Base-by-base conservation (phyloP, 1,140 invertebrate species). In the Drosophila bipectinata region DNA sequence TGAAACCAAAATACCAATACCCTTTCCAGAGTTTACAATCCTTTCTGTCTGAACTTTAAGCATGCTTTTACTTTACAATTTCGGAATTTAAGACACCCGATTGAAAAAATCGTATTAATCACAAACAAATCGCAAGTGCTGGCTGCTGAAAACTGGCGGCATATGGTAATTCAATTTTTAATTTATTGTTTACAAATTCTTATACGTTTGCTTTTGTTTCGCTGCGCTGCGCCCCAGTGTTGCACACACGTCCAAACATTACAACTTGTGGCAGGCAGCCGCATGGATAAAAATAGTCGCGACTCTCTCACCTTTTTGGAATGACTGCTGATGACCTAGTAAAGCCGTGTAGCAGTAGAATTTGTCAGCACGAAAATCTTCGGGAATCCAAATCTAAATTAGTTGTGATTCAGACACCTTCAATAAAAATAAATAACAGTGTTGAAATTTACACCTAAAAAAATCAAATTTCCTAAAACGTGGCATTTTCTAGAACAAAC, bases 121-220 rank as follows among this genome's bases (percentile, higher is more conserved):
- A 34, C 32, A 34, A 34, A 34, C 32, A 34, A 34, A 34, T 34
- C 9, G 8, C 76, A 57, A 53, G 32, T 56, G 63, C 61, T 81
- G 66, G 62, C 52, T 37, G 30, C 4, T 80, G 82, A 78, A 85
- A 87, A 58, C 87, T 72, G 71, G 56, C 48, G 62, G 56, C 81
- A 87, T 63, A 77, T 78, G 81, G 77, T 49, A 51, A 30, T 75
- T 57, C 51, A 54, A 60, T 48, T 67, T 75, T 14, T 63, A 64
- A 69, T 63, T 78, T 67, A 72, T 83, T 79, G 75, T 83, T 83
- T 83, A 83, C 73, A 73, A 62, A 39, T 61, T 59, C 58, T 53
- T 51, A 37, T 62, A 61, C 45, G 34, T 61, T 78, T 78, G 55
- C 12, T 32, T 48, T 52, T 85, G 66, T 56, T 66, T 67, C 68